Evolutionary conservation across 2,888 invertebrate species (phyloP).

Genomic region (Torymus auratus): DNA sequence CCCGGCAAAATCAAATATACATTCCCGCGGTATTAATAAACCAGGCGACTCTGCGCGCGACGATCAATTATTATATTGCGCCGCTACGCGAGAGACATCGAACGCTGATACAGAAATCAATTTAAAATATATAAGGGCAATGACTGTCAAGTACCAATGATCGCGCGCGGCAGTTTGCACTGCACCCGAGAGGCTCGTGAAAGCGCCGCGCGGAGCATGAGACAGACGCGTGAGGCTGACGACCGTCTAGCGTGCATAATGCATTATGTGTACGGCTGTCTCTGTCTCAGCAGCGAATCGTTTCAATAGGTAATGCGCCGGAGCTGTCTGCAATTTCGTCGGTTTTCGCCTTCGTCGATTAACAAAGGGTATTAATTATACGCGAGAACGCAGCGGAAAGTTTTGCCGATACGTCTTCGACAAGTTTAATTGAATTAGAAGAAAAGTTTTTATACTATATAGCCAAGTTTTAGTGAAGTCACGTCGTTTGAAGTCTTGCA

Average conservation of each 20-base stretch:
- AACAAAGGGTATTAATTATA: conserved; percentile 43
- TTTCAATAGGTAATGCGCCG: conserved; percentile 58
- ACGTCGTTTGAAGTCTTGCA: no score
- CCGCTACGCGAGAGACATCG: not conserved
- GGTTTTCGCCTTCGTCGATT: conserved; percentile 33
- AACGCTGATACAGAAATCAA: conserved; percentile 40
- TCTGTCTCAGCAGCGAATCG: conserved; percentile 41
- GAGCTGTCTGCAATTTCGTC: conserved; percentile 52
- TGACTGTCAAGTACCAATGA: conserved; percentile 48
- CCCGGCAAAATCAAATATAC: conserved; percentile 24
- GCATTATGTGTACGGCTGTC: conserved; percentile 38
- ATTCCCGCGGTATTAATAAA: no score
- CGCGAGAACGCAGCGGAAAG: not conserved
- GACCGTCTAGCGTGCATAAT: conserved; percentile 44
- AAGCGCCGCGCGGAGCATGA: not conserved
- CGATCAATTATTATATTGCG: not conserved
- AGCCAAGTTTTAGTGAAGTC: no score
- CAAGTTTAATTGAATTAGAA: conserved; percentile 42
- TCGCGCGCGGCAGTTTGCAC: conserved; percentile 6
- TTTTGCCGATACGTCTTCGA: conserved; percentile 41
- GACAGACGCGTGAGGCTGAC: conserved; percentile 20
- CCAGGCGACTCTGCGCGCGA: not conserved
- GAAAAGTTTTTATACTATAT: not conserved
- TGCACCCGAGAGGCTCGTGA: conserved; percentile 38
- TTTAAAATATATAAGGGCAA: conserved; percentile 50